Conservation (phyloP, 2,113 vertebrate species). For the Epinephelus moara region DNA sequence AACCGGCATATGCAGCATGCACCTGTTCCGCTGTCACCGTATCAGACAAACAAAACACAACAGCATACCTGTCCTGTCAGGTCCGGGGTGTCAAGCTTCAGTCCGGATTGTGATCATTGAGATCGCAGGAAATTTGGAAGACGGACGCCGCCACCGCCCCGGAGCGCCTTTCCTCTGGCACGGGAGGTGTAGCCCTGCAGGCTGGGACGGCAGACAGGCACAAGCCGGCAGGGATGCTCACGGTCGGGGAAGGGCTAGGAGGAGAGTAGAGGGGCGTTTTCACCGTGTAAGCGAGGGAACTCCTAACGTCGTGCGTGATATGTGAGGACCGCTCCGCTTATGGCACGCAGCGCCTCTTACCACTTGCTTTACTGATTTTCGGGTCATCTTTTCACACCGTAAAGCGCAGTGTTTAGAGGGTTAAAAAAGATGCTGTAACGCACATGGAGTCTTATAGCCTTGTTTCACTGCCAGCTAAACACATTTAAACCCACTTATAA, state of each 20-base stretch:
- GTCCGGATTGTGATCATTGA: constrained; percentile 77
- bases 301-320: constrained; percentile 78
- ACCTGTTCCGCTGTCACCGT: constrained; percentile 68
- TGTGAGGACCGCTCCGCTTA: constrained; percentile 45
- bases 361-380: constrained; percentile 16
- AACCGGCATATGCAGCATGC: constrained; percentile 63
- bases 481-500: neutral
- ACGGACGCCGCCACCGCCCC: constrained; percentile 75
- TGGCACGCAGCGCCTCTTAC: constrained; percentile 60
- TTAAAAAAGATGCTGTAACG: neutral
- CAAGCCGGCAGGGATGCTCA: constrained; percentile 65
- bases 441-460: neutral
- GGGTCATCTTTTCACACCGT: constrained; percentile 19
- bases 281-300: constrained; percentile 73
- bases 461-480: neutral
- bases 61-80: constrained; percentile 78
- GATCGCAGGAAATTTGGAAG: constrained; percentile 53
- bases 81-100: constrained; percentile 72
- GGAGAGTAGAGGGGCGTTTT: constrained; percentile 78
- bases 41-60: constrained; percentile 36
- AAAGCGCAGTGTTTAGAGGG: neutral
- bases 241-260: constrained; percentile 51
- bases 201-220: constrained; percentile 60
- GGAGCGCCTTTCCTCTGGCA: constrained; percentile 55
- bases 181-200: constrained; percentile 69